Conservation (phyloP, 2,113 vertebrate species). For the Triplophysa dalaica region DNA sequence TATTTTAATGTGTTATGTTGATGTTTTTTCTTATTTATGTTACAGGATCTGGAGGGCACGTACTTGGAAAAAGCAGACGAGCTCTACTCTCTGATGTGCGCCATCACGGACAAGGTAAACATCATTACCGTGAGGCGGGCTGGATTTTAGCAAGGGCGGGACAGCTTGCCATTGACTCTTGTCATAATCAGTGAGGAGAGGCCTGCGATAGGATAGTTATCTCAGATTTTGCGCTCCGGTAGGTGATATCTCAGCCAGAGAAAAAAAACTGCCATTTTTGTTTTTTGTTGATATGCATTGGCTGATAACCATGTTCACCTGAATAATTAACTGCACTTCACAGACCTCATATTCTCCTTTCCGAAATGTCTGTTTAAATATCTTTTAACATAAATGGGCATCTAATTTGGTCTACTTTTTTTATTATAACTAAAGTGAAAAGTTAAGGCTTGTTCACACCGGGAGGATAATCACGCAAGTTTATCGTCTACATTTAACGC, state of each 20-base stretch:
- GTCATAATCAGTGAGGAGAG: conserved; percentile 4
- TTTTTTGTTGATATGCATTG: not conserved
- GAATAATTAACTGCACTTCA: not conserved
- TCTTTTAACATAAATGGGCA: no score
- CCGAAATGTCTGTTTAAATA: no score
- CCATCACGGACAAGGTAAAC: conserved; percentile 87
- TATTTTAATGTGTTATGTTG: not conserved
- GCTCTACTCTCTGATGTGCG: conserved; percentile 78
- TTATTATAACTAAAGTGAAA: no score
- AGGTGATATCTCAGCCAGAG: not conserved
- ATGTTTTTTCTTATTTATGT: conserved; percentile 2
- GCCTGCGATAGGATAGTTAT: not conserved
- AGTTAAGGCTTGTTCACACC: no score
- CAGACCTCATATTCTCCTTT: no score
- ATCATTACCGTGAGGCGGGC: not conserved
- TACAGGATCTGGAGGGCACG: conserved; percentile 80
- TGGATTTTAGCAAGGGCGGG: conserved; percentile 21
- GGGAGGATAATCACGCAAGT: no score
- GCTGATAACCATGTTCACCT: not conserved
- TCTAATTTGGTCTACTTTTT: no score
- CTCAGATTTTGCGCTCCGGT: not conserved
- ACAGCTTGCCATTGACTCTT: conserved; percentile 10
- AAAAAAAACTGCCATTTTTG: not conserved
- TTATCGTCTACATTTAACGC: no score
- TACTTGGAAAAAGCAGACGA: conserved; percentile 82